Conservation (phyloP, 2,888 invertebrate genomes). For the Drosophila bunnanda region DNA sequence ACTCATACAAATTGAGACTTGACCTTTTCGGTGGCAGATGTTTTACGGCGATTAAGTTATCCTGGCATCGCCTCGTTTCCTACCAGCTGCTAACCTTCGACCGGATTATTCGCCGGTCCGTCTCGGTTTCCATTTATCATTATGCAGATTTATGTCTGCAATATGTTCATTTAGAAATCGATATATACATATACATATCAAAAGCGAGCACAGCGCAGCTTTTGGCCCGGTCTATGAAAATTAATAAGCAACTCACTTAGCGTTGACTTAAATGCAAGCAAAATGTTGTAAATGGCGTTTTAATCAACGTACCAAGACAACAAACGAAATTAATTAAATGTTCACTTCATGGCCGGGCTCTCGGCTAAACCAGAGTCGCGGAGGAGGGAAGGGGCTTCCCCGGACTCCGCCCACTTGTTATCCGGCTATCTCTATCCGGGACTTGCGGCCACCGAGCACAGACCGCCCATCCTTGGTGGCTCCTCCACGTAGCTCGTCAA, state of each 20-base stretch:
- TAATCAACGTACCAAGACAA: slow-evolving; percentile 65
- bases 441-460: not conserved
- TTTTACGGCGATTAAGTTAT: slow-evolving; percentile 31
- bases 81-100: slow-evolving; percentile 13
- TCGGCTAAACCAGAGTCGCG: slow-evolving; percentile 8
- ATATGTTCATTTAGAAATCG: slow-evolving; percentile 32
- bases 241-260: slow-evolving; percentile 64
- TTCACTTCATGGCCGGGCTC: slow-evolving; percentile 54
- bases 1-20: slow-evolving; percentile 27
- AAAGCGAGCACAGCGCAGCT: not conserved
- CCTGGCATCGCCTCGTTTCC: slow-evolving; percentile 5
- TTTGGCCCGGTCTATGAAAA: slow-evolving; percentile 44
- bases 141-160: slow-evolving; percentile 35
- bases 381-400: not conserved
- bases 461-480: slow-evolving; percentile 11
- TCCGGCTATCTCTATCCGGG: slow-evolving; percentile 27
- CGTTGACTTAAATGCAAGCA: slow-evolving; percentile 54
- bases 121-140: slow-evolving; percentile 41
- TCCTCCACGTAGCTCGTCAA: slow-evolving; percentile 58
- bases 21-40: slow-evolving; percentile 40
- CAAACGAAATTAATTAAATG: slow-evolving; percentile 74
- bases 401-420: slow-evolving; percentile 19
- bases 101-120: slow-evolving; percentile 12
- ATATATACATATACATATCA: not conserved
- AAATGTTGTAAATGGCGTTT: slow-evolving; percentile 70